Conservation (phyloP, 2,113 vertebrate genomes). For the Asarcornis scutulata region DNA sequence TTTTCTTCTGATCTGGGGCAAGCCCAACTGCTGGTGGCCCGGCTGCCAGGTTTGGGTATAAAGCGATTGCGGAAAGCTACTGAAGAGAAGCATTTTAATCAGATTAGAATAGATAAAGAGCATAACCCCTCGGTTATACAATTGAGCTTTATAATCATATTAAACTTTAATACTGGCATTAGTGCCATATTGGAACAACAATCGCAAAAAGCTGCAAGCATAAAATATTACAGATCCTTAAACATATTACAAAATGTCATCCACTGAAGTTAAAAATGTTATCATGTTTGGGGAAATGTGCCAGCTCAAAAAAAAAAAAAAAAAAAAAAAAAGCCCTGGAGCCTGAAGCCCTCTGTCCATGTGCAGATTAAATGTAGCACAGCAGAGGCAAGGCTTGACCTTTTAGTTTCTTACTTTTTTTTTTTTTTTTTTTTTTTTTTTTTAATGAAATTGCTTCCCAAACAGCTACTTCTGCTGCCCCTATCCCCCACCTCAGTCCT, state of each 20-base stretch:
- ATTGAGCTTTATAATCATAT: constrained; percentile 70
- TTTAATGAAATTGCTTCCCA: constrained; percentile 29
- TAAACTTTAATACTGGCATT: constrained; percentile 58
- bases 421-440: neutral
- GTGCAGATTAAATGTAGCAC: constrained; percentile 16
- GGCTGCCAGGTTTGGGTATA: constrained; percentile 39
- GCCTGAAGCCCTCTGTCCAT: neutral
- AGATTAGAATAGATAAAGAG: constrained; percentile 68
- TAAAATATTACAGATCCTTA: constrained; percentile 59
- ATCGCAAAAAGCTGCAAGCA: constrained; percentile 53
- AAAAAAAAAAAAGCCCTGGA: neutral
- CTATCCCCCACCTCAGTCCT: neutral
- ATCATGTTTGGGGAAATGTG: neutral
- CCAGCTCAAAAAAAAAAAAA: neutral
- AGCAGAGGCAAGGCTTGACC: constrained; percentile 38
- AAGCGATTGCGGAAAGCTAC: constrained; percentile 52
- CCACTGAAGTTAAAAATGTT: constrained; percentile 43
- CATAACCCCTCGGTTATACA: constrained; percentile 65
- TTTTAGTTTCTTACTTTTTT: constrained; percentile 26
- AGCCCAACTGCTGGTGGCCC: constrained; percentile 13
- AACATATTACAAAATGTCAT: constrained; percentile 67
- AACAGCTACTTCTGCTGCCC: neutral
- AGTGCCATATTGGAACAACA: constrained; percentile 65
- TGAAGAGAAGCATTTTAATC: constrained; percentile 66
- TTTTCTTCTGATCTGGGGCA: neutral